Evolutionary conservation across 1,140 invertebrate genomes (phyloP).

Genomic region (Ridgeia piscesae): DNA sequence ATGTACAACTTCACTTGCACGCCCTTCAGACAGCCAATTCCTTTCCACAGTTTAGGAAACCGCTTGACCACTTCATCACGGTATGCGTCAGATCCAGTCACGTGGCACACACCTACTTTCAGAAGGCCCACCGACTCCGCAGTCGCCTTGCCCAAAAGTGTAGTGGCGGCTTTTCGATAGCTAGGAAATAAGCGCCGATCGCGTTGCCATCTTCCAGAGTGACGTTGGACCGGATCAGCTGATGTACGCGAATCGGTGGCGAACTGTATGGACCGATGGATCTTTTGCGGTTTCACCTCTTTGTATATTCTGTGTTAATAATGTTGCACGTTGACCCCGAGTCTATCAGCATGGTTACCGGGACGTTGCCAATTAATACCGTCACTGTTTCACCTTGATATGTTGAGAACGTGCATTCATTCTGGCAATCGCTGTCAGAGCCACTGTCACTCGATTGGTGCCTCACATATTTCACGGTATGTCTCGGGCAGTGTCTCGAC

Average conservation of each 20-base stretch:
- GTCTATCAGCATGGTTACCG: not conserved
- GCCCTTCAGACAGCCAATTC: conserved; percentile 11
- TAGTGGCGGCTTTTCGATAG: not conserved
- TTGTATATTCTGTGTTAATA: not conserved
- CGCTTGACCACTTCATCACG: not conserved
- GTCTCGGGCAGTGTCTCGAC: not conserved
- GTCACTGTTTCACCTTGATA: not conserved
- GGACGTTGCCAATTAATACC: not conserved
- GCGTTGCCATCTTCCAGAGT: not conserved
- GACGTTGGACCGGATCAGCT: not conserved
- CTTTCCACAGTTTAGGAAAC: not conserved
- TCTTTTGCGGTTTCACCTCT: not conserved
- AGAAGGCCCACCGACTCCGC: not conserved
- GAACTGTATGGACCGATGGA: not conserved
- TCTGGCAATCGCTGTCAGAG: not conserved
- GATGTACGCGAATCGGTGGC: not conserved
- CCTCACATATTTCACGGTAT: not conserved
- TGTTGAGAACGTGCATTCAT: not conserved
- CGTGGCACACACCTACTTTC: not conserved
- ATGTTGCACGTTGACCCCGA: not conserved
- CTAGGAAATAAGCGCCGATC: not conserved
- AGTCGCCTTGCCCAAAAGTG: conserved; percentile 23
- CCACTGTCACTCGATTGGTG: not conserved
- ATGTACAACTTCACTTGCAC: conserved; percentile 15
- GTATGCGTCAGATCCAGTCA: not conserved